Percentiles rank a stretch among this genome's conserved stretches.
Evolutionary conservation across 2,888 invertebrate genomes (phyloP).

Genomic region (Marronus borbonicus): DNA sequence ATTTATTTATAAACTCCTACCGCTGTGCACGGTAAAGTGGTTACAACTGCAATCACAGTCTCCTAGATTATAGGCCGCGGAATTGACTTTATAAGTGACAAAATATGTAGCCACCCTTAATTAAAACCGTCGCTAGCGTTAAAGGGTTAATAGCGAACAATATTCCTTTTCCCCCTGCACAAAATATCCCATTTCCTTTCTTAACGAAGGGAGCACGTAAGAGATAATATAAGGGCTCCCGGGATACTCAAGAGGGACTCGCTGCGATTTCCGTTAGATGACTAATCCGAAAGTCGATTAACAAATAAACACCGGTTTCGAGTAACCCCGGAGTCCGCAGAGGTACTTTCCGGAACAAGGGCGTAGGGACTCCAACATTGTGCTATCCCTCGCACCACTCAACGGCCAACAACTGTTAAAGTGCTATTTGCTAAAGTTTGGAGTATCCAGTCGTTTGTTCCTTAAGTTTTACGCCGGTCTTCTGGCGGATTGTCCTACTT

Average conservation of each 20-base stretch:
- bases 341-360: neutral
- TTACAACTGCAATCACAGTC: no score
- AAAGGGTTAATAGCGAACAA: neutral
- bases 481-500: constrained; percentile 8
- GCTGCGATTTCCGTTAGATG: constrained; percentile 19
- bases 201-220: neutral
- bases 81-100: no score
- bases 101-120: no score
- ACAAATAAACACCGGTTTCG: constrained; percentile 31
- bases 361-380: neutral
- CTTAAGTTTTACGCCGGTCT: constrained; percentile 12
- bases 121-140: no score
- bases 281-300: constrained; percentile 29
- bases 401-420: constrained; percentile 2
- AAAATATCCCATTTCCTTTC: constrained; percentile 5
- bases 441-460: neutral
- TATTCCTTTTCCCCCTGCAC: neutral
- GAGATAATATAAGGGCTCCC: no score
- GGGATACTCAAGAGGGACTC: neutral
- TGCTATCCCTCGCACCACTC: neutral
- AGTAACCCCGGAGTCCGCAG: neutral
- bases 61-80: no score
- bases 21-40: no score
- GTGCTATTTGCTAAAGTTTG: constrained; percentile 4
- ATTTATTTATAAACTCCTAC: no score